These are phyloP conservation scores for Dreissena polymorpha DNA, from an alignment of 1,140 invertebrate species.

Conservation along the genomic window DNA sequence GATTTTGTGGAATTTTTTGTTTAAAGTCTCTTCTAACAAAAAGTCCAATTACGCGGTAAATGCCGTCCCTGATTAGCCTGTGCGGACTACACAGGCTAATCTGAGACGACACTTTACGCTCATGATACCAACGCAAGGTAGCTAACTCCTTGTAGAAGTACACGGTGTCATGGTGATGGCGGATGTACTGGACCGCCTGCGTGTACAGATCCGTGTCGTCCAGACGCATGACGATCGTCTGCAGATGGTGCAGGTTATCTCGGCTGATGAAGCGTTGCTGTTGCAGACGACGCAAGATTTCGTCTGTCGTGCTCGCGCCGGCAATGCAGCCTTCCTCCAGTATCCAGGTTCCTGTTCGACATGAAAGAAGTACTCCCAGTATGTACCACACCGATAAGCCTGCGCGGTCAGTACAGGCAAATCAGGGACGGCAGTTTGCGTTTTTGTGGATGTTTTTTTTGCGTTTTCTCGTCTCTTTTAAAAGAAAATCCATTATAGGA, in stretches of 20 bases:
- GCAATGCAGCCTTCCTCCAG: slow-evolving; percentile 23
- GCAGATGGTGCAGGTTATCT: slow-evolving; percentile 37
- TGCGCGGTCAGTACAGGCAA: too few species aligned
- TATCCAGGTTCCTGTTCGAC: not conserved
- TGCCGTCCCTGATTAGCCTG: too few species aligned
- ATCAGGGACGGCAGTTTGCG: too few species aligned
- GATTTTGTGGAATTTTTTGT: too few species aligned
- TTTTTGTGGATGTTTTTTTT: too few species aligned
- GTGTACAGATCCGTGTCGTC: slow-evolving; percentile 35
- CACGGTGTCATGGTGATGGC: slow-evolving; percentile 35
- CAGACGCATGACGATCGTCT: slow-evolving; percentile 30
- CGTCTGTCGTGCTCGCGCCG: not conserved
- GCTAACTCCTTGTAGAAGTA: slow-evolving; percentile 33
- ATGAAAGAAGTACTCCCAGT: too few species aligned
- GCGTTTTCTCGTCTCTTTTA: too few species aligned
- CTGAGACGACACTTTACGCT: too few species aligned
- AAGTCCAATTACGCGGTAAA: too few species aligned
- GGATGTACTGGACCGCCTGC: slow-evolving; percentile 20
- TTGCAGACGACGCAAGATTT: slow-evolving; percentile 5
- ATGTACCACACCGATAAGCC: slow-evolving; percentile 28
- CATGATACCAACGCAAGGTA: not conserved
- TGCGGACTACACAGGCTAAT: too few species aligned
- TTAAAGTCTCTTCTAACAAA: too few species aligned
- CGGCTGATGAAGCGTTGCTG: slow-evolving; percentile 16
- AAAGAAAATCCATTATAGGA: too few species aligned